These are phyloP conservation scores for Nilaparvata lugens DNA, from an alignment of 1,140 invertebrate genomes.

Conservation along the genomic window DNA sequence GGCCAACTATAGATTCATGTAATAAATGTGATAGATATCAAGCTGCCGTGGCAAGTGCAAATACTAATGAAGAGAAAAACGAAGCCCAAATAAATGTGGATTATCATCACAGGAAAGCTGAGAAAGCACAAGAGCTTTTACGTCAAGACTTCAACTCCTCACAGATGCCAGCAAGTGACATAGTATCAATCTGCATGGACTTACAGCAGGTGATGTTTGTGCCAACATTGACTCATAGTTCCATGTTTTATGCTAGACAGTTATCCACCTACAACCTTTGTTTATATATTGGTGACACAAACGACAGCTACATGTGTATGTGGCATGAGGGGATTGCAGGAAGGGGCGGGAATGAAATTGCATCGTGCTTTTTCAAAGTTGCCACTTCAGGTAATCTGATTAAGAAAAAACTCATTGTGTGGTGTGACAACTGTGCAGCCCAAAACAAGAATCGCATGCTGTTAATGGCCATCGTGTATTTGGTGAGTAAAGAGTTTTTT, in stretches of 20 bases:
- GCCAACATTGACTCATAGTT: background rate
- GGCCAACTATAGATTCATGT: background rate
- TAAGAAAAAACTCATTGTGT: background rate
- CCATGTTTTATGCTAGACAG: constrained; percentile 1
- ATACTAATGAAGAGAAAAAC: background rate
- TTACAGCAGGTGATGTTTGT: background rate
- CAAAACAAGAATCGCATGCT: too few species aligned
- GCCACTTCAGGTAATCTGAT: background rate
- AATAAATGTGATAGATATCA: background rate
- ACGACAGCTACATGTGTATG: constrained; percentile 3
- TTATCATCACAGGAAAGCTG: background rate
- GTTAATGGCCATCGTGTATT: too few species aligned
- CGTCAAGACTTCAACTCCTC: background rate
- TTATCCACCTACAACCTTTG: background rate
- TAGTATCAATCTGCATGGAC: constrained; percentile 4
- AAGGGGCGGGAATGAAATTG: constrained; percentile 6
- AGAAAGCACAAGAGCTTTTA: background rate
- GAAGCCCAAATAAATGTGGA: too few species aligned
- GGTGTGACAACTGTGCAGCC: constrained; percentile 6
- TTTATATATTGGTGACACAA: background rate
- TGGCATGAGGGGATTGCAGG: constrained; percentile 10
- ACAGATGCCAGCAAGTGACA: background rate
- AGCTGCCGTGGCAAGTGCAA: too few species aligned
- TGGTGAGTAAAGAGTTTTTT: too few species aligned
- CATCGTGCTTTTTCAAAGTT: constrained; percentile 3